Conservation (phyloP, 2,888 invertebrate species). For the Strigamia maritima region DNA sequence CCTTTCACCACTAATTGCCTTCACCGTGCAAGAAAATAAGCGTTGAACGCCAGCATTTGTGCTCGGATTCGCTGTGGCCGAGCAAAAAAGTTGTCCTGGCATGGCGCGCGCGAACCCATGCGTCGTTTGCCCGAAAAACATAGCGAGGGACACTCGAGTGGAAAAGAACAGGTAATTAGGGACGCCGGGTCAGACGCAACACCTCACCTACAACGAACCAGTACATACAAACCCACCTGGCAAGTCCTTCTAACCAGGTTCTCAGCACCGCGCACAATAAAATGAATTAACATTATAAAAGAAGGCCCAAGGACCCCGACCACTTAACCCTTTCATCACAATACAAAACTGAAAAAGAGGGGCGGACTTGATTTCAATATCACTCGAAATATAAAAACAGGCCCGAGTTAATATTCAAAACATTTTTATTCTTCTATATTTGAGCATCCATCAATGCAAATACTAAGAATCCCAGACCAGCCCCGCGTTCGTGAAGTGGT, state of each 20-base stretch:
- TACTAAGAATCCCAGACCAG: neutral
- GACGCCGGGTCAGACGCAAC: constrained; percentile 5
- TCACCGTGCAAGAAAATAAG: neutral
- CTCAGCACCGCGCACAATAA: neutral
- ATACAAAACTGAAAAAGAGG: neutral
- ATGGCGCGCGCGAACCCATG: neutral
- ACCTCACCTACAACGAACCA: neutral
- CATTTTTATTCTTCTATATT: neutral
- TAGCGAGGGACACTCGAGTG: constrained; percentile 24
- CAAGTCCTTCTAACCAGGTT: neutral
- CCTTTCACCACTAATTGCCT: neutral
- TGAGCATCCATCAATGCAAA: constrained; percentile 19
- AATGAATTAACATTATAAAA: neutral
- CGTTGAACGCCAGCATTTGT: neutral
- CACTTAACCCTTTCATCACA: constrained; percentile 4
- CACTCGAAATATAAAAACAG: neutral
- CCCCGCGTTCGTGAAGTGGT: constrained; percentile 7
- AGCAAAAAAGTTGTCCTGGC: constrained; percentile 27
- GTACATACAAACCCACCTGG: neutral
- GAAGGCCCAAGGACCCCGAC: neutral
- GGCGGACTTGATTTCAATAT: constrained; percentile 2
- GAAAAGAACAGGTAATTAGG: constrained; percentile 27
- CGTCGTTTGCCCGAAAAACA: constrained; percentile 21
- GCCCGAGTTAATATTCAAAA: neutral
- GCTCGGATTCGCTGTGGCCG: constrained; percentile 21